Base-by-base conservation (phyloP, 1,140 invertebrate species). In the Polypedilum vanderplanki region DNA sequence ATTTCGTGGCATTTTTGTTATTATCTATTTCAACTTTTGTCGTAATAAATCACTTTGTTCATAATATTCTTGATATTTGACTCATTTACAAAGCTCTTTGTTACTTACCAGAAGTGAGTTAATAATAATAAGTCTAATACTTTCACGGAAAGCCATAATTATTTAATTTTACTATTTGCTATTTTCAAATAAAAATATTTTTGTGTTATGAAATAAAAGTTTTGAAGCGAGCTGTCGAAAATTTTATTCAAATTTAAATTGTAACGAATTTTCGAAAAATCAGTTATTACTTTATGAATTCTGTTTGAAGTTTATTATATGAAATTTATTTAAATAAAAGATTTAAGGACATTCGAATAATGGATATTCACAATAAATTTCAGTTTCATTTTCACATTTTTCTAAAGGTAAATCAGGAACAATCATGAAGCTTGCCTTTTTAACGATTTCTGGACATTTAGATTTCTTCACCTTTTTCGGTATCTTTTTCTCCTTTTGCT, bases 1-100 rank as follows among this genome's bases (percentile, higher is more conserved):
- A 18, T 20, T 70, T 57, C 46, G 65, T 70, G 65, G 65, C 65
- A 70, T 18, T 70, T 70, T 70, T n/a, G 8, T 70, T 70, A 33
- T 70, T 70, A 70, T 20, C 10, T 10, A 18, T 70, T 70, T 70
- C 18, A 2, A 20, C 5, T 57, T 70, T 20, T 70, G 5, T 22
- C 2, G 5, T 5, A 33, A 33, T 33, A 5, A 22, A 70, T 70
- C 65, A 9, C 18, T 33, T 33, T 22, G 20, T 18, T 70, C 7
- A 57, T 33, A 15, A 15, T 15, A 12, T n/a, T 57, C 65, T 70
- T 70, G 2, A 70, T 2, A 9, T 70, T 18, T 22, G 10, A 22
- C 17, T 18, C 2, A 18, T 70, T 70, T 17, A 8, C 1, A 5
- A 22, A 7, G 7, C 3, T 18, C 7, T 70, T 10, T 9, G 65